These are phyloP conservation scores for Psilopogon haemacephalus DNA, from an alignment of 2,113 vertebrate species.

Conservation along the genomic window DNA sequence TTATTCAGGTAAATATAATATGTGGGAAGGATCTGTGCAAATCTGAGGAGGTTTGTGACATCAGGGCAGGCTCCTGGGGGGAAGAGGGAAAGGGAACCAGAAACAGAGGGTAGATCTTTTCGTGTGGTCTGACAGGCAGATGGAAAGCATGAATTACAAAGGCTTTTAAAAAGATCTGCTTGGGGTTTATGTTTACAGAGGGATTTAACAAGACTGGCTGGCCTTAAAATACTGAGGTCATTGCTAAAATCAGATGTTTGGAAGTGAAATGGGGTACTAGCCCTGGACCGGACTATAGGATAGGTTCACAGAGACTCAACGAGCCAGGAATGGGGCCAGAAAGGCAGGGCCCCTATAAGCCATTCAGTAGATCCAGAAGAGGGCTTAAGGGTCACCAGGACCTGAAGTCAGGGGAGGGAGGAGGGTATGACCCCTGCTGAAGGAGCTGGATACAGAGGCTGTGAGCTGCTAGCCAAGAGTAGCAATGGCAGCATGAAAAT, in stretches of 20 bases:
- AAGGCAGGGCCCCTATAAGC: neutral
- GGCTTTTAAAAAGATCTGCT: constrained; percentile 40
- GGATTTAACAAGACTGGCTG: constrained; percentile 6
- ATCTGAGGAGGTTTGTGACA: neutral
- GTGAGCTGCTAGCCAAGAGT: neutral
- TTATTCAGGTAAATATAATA: neutral
- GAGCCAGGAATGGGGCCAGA: neutral
- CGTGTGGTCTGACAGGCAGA: neutral
- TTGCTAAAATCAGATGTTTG: constrained; percentile 24
- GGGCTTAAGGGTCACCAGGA: neutral
- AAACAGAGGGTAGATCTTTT: neutral
- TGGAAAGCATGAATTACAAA: constrained; percentile 44
- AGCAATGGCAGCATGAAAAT: neutral
- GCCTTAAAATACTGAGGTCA: neutral
- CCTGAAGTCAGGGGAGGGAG: neutral
- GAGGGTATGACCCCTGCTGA: neutral
- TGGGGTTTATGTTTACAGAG: constrained; percentile 38
- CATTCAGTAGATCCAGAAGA: neutral
- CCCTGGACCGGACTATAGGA: neutral
- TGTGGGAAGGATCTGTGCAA: neutral
- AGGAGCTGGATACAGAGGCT: neutral
- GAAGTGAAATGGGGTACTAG: neutral
- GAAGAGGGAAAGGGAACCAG: constrained; percentile 8
- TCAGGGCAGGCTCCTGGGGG: neutral
- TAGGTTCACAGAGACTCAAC: neutral